Conservation (phyloP, 2,797 vertebrate genomes). For the Peromyscus nudipes region DNA sequence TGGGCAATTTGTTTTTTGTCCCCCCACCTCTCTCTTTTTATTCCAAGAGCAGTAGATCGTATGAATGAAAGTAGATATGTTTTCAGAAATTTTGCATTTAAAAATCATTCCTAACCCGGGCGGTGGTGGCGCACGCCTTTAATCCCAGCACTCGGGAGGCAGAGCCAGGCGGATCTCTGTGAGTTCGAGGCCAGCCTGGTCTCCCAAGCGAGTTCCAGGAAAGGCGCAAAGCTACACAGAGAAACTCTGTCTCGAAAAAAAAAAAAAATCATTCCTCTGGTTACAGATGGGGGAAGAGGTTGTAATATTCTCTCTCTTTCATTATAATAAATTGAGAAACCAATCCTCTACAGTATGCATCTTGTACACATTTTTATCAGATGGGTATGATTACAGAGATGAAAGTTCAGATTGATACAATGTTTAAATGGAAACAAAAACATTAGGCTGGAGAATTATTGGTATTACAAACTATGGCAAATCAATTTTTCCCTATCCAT, state of each 20-base stretch:
- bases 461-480: background rate
- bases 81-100: background rate
- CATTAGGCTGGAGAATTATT: background rate
- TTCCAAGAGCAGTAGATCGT: background rate
- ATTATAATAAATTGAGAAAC: background rate
- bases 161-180: too few relatives aligned
- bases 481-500: background rate
- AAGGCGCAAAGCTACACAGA: too few relatives aligned
- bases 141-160: too few relatives aligned
- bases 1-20: too few relatives aligned
- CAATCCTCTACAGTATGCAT: background rate
- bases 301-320: background rate
- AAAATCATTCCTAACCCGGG: background rate
- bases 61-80: background rate
- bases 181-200: too few relatives aligned
- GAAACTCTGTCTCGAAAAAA: too few relatives aligned
- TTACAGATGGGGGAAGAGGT: too few relatives aligned
- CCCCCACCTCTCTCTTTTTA: too few relatives aligned
- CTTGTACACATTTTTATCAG: background rate
- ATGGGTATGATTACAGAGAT: background rate
- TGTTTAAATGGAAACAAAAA: slow-evolving; percentile 13
- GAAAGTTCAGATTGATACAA: background rate
- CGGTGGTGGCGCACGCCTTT: too few relatives aligned
- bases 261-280: background rate
- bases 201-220: too few relatives aligned